Percentiles rank a stretch among this genome's conserved stretches.
These are phyloP conservation scores for Odontomyia ornata DNA, from an alignment of 2,888 invertebrate species.

Conservation along the genomic window DNA sequence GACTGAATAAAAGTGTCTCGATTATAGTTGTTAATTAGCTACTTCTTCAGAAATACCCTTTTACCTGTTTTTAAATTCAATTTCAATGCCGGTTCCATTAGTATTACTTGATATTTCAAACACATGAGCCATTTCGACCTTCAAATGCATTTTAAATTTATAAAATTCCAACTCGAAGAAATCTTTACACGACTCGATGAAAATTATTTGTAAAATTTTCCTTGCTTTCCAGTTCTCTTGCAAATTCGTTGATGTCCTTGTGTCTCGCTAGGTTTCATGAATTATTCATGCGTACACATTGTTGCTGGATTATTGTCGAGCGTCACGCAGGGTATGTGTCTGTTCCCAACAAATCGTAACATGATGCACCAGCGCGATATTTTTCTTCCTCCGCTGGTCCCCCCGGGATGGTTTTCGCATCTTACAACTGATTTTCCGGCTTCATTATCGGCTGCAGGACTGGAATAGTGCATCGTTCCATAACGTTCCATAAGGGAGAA, in stretches of 20 bases:
- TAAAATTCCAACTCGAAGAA: too few relatives aligned
- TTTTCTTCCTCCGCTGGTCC: neutral
- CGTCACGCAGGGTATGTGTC: slow-evolving; percentile 7
- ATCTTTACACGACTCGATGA: neutral
- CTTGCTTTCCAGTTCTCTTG: neutral
- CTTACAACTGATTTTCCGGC: slow-evolving; percentile 12
- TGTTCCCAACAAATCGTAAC: slow-evolving; percentile 12
- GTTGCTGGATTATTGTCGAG: neutral
- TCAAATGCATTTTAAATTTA: too few relatives aligned
- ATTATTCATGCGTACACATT: slow-evolving; percentile 39
- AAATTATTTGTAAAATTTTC: neutral
- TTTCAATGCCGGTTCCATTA: too few relatives aligned
- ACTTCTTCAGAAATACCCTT: too few relatives aligned
- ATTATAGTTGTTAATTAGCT: too few relatives aligned
- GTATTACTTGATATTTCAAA: too few relatives aligned
- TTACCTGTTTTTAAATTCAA: too few relatives aligned
- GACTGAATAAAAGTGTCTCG: too few relatives aligned
- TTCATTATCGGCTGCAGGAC: slow-evolving; percentile 8
- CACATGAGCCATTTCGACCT: too few relatives aligned
- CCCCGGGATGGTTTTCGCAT: slow-evolving; percentile 1
- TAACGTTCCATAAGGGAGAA: neutral
- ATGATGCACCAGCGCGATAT: neutral
- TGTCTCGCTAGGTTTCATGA: neutral
- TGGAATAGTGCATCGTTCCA: neutral
- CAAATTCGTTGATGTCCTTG: slow-evolving; percentile 10